A percentile compares a stretch with the other conserved stretches of the same genome.
Conservation (phyloP, 2,113 vertebrate genomes). For the Bos taurus region ARS-UCD2.0 NC_037347.1:56030001-56030500, state of each 20-base stretch:
- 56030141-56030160: background rate
- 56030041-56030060: background rate
- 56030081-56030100: background rate
- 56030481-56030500: background rate
- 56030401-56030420: background rate
- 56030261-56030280: background rate
- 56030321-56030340: background rate
- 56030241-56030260: background rate
- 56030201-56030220: background rate
- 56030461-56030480: constrained; percentile 11
- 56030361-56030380: background rate
- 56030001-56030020: background rate
- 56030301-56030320: background rate
- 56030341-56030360: background rate
- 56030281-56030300: background rate
- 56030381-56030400: background rate
- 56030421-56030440: background rate
- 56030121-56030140: background rate
- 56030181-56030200: background rate
- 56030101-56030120: background rate
- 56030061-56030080: background rate
- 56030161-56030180: background rate
- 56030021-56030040: accelerated
- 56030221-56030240: background rate
- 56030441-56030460: constrained; percentile 17